Base-by-base conservation (phyloP, 2,113 vertebrate genomes). In the Equus przewalskii region DNA sequence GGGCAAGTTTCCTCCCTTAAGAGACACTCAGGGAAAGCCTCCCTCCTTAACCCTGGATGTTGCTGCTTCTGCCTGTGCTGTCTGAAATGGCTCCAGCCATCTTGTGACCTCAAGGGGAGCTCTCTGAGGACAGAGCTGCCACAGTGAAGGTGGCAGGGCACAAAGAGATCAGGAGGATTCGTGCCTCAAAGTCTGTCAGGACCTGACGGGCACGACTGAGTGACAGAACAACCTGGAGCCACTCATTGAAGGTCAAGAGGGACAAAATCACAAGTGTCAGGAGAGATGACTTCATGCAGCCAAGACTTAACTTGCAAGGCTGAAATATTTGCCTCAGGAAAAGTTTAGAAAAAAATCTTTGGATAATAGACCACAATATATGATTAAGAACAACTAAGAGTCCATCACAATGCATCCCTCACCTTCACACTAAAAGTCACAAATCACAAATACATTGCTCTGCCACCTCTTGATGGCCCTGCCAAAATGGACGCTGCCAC, bases 181-280 rank as follows among this genome's bases (percentile, higher is more conserved):
- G 26, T 0, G 6, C 33, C 33, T 13, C 70, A 21, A 6, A 51
- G 24, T 60, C 49, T 19, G 0, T 14, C 22, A 21, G 65, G 30
- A 85, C 33, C 8, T 0, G 2, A n/a, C 10, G 44, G 76, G 5
- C n/a, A 54, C 0, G 30, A 51, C 0, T 0, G 22, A 54, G 58
- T 12, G 12, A 90, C 0, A 5, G 10, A 41, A 33, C 21, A 33
- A 54, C 2, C 1, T 24, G 91, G 21, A 70, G 60, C 7, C 22
- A 24, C 36, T 56, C 11, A 0, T 13, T 0, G 0, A 54, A 54
- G 26, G 41, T 80, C 79, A 49, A 21, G 76, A 64, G 51, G 36
- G 19, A 18, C 44, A 76, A 28, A 73, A 49, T 51, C 64, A 76
- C 65, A 81, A 70, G 41, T 7, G 26, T 28, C 1, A 3, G 60